These are phyloP conservation scores for Gorsachius goisagi DNA, from an alignment of 2,113 vertebrate genomes.

Conservation along the genomic window DNA sequence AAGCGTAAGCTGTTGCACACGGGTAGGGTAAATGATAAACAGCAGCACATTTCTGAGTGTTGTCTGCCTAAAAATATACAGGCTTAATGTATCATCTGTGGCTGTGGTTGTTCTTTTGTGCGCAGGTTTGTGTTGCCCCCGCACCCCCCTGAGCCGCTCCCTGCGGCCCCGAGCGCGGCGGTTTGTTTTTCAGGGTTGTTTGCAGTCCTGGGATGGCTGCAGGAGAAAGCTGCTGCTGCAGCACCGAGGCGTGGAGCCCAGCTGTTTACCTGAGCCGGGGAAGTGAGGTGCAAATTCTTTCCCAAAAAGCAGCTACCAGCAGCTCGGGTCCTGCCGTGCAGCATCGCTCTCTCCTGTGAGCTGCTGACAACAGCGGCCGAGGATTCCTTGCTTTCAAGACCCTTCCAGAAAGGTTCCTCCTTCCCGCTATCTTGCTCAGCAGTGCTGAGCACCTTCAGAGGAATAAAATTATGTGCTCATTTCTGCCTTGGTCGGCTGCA, in stretches of 20 bases:
- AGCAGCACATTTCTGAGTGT: neutral
- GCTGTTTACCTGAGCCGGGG: neutral
- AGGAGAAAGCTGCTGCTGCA: neutral
- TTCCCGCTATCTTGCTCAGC: neutral
- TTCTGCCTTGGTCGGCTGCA: neutral
- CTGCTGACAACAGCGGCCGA: neutral
- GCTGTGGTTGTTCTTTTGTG: neutral
- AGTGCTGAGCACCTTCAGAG: neutral
- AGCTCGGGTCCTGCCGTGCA: neutral
- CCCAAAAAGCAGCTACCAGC: neutral
- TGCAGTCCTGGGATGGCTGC: neutral
- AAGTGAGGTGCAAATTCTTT: neutral
- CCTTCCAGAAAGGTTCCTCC: neutral
- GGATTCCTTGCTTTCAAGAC: neutral
- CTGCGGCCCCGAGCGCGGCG: rapidly evolving
- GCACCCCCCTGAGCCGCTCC: rapidly evolving
- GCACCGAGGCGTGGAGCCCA: neutral
- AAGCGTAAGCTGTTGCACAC: neutral
- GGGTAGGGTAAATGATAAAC: neutral
- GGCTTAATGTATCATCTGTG: neutral
- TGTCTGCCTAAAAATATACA: neutral
- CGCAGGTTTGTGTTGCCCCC: neutral
- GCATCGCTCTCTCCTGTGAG: neutral
- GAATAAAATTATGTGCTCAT: conserved; percentile 23
- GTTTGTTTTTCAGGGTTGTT: neutral